phyloP scores from a whole-genome alignment of 23 tunicate genomes.

The Halocynthia roretzi region DNA sequence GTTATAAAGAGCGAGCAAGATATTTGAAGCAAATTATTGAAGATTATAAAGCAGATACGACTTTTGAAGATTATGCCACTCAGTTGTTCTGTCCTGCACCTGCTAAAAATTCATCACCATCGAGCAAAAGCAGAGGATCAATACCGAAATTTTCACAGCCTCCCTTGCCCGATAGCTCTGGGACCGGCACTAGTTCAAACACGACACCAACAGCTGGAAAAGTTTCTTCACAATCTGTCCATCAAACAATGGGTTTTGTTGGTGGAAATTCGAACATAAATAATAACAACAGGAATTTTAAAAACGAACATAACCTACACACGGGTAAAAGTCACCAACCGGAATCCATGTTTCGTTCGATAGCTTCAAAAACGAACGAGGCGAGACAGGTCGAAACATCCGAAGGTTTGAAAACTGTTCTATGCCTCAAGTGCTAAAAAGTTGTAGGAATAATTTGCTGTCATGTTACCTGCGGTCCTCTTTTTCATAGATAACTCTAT shows the following conservation, averaged over 20 bases:
- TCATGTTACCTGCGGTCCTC: too few relatives aligned
- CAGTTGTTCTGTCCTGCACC: constrained; percentile 59
- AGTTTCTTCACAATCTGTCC: constrained; percentile 1
- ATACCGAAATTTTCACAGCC: background rate
- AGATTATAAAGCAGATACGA: constrained; percentile 53
- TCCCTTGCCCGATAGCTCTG: background rate
- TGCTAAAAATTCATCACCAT: constrained; percentile 1
- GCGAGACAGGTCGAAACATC: too few relatives aligned
- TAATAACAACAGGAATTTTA: too few relatives aligned
- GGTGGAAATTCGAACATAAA: too few relatives aligned
- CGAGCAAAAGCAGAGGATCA: background rate
- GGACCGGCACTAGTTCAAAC: background rate
- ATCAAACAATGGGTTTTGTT: background rate
- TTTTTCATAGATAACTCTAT: too few relatives aligned
- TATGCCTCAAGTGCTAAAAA: too few relatives aligned
- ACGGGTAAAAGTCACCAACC: too few relatives aligned
- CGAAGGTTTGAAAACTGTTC: too few relatives aligned
- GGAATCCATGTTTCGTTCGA: too few relatives aligned
- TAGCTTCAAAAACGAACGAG: too few relatives aligned
- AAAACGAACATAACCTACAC: too few relatives aligned
- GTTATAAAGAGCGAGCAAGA: constrained; percentile 77
- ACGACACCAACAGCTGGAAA: background rate
- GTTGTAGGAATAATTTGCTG: too few relatives aligned
- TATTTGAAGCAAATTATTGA: constrained; percentile 67
- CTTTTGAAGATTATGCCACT: constrained; percentile 80